phyloP scores from a whole-genome alignment of 2,797 vertebrate genomes.

The Tarsius wallacei region DNA sequence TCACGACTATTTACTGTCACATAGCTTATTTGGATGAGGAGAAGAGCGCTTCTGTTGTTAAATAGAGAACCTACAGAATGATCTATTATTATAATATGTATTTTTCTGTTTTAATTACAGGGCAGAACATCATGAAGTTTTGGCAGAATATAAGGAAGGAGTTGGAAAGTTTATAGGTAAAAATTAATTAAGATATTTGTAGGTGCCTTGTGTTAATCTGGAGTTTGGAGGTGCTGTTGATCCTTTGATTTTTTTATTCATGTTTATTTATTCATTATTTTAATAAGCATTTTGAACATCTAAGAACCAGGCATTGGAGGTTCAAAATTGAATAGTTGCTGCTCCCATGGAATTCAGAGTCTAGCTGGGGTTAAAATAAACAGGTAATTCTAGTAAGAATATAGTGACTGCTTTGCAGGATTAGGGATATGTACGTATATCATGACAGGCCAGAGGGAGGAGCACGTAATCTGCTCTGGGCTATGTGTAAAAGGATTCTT shows the following conservation, averaged over 20 bases:
- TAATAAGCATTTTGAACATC: constrained; percentile 33
- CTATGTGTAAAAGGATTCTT: neutral
- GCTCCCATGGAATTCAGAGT: neutral
- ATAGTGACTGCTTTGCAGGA: neutral
- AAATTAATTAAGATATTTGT: neutral
- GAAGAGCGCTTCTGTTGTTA: neutral
- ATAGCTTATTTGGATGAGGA: constrained; percentile 21
- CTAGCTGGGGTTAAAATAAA: constrained; percentile 48
- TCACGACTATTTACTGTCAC: neutral
- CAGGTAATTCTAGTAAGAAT: neutral
- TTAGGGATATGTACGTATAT: neutral
- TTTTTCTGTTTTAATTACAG: constrained; percentile 89
- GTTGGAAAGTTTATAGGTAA: constrained; percentile 97
- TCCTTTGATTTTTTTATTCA: neutral
- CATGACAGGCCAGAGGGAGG: neutral
- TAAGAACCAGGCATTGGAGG: neutral
- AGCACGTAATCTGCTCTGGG: neutral
- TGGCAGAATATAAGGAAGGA: constrained; percentile 97
- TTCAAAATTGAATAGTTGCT: constrained; percentile 27
- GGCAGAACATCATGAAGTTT: constrained; percentile 96
- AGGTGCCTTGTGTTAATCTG: constrained; percentile 35
- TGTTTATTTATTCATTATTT: constrained; percentile 18
- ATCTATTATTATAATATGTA: neutral
- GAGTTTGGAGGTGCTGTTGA: constrained; percentile 39
- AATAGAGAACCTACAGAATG: neutral